Evolutionary conservation across 2,888 invertebrate genomes (phyloP), one percentile per base, ranked within the genome.

Genomic region (Rhaphigaster nebulosa): DNA sequence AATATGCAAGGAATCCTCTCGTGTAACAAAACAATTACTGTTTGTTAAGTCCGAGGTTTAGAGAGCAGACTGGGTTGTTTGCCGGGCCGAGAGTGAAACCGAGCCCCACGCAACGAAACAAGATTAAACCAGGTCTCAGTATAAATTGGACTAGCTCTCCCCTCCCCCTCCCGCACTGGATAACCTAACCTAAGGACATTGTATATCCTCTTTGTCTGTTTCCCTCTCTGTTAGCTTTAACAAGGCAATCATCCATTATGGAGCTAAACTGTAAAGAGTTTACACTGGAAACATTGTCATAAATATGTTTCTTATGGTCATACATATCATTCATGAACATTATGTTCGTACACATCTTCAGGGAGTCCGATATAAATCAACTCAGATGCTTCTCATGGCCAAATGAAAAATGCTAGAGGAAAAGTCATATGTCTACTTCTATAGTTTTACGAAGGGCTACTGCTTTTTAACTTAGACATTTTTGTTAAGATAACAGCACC

Each of bases 121-220:
- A 76, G 70, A 76, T 76, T 76, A 76, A 76, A 76, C 70, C 70
- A 65, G 70, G 38, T 8, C 70, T 38, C 8, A 76, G 70, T 76
- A 76, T 76, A 76, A 76, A 76, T 76, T 76, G 70, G 70, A 76
- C 70, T 38, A 38, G 20, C 20, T 20, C 10, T 38, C 26, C 70
- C 5, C 20, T 20, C 10, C 70, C 26, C 70, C 5, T 1, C 3
- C 29, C 34, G 34, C 2, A 20, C 34, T 76, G 26, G 70, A 38
- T 34, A 76, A 38, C 20, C 70, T 29, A 76, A 76, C 70, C 70
- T 76, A 38, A 76, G 38, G 34, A 76, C 70, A 76, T 38, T 76
- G 29, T 76, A 76, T 76, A 76, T 38, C 38, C 70, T 38, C 70
- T 76, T 38, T 20, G 34, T 38, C 38, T 76, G 20, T 23, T 38